phyloP scores from a whole-genome alignment of 2,888 invertebrate species.

The Corbicula japonica region DNA sequence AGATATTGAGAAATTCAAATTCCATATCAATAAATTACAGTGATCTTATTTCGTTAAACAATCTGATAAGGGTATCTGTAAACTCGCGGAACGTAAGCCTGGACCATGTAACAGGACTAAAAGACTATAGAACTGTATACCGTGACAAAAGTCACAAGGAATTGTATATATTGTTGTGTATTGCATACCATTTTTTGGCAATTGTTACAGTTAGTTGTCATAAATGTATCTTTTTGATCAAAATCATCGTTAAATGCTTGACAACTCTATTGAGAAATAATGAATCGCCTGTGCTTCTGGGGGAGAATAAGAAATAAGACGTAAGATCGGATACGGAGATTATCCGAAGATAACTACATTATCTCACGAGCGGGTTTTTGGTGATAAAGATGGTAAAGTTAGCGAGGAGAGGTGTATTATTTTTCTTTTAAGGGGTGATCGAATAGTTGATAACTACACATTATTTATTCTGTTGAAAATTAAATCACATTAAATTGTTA shows the following conservation, averaged over 20 bases:
- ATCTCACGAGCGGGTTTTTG: slow-evolving; percentile 37
- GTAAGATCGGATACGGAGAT: slow-evolving; percentile 51
- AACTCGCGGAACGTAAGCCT: slow-evolving; percentile 31
- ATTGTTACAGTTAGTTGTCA: slow-evolving; percentile 23
- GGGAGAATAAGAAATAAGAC: slow-evolving; percentile 57
- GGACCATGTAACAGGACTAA: slow-evolving; percentile 23
- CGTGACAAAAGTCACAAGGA: slow-evolving; percentile 30
- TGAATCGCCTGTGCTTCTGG: slow-evolving; percentile 41
- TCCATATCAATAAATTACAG: slow-evolving; percentile 45
- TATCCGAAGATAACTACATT: slow-evolving; percentile 31
- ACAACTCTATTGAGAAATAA: slow-evolving; percentile 52
- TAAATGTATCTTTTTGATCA: slow-evolving; percentile 60
- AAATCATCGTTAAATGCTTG: slow-evolving; percentile 51
- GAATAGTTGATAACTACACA: slow-evolving; percentile 28
- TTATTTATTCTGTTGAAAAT: slow-evolving; percentile 33
- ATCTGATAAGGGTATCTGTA: slow-evolving; percentile 52
- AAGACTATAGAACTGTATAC: slow-evolving; percentile 26
- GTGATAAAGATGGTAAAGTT: slow-evolving; percentile 39
- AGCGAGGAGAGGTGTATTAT: slow-evolving; percentile 41
- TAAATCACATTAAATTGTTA: slow-evolving; percentile 45
- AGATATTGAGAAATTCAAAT: slow-evolving; percentile 40
- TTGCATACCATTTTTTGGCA: slow-evolving; percentile 23
- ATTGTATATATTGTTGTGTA: slow-evolving; percentile 7
- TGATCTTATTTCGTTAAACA: slow-evolving; percentile 21
- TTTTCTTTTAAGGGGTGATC: slow-evolving; percentile 33